These are phyloP conservation scores for Lordiphosa andalusiaca DNA, from an alignment of 2,888 invertebrate genomes.

Conservation along the genomic window DNA sequence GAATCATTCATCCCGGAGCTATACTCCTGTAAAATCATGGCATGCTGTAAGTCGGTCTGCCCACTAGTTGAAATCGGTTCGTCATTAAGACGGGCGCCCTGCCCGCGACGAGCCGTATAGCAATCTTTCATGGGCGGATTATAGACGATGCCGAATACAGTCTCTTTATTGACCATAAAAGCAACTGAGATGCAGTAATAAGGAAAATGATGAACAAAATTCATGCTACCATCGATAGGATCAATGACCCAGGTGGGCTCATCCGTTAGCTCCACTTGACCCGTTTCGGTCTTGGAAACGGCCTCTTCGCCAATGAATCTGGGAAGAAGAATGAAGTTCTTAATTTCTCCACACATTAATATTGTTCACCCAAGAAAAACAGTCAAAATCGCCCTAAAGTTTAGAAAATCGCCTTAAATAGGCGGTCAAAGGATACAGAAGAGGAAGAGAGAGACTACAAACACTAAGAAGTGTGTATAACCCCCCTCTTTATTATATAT, in stretches of 20 bases:
- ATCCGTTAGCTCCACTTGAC: slow-evolving; percentile 36
- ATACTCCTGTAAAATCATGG: slow-evolving; percentile 56
- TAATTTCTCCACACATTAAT: no score
- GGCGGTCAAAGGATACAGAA: no score
- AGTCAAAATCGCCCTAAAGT: no score
- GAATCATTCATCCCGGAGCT: slow-evolving; percentile 23
- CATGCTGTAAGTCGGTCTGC: slow-evolving; percentile 22
- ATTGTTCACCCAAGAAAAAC: no score
- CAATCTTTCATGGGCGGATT: slow-evolving; percentile 45
- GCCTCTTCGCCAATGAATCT: slow-evolving; percentile 52
- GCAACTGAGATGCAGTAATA: slow-evolving; percentile 61
- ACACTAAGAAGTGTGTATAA: no score
- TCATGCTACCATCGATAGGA: slow-evolving; percentile 61
- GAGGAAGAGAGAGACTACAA: no score
- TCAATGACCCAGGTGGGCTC: slow-evolving; percentile 56
- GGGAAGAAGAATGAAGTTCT: neutral
- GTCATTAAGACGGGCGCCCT: slow-evolving; percentile 43
- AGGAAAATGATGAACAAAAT: slow-evolving; percentile 59
- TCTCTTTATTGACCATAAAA: slow-evolving; percentile 29
- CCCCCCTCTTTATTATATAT: no score
- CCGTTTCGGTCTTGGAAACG: neutral
- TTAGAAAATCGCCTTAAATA: no score
- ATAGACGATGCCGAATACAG: slow-evolving; percentile 47
- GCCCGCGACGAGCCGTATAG: slow-evolving; percentile 40
- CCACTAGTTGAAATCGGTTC: slow-evolving; percentile 26